These are phyloP conservation scores for Trissolcus brochymenae DNA, from an alignment of 2,888 invertebrate species.

Conservation along the genomic window DNA sequence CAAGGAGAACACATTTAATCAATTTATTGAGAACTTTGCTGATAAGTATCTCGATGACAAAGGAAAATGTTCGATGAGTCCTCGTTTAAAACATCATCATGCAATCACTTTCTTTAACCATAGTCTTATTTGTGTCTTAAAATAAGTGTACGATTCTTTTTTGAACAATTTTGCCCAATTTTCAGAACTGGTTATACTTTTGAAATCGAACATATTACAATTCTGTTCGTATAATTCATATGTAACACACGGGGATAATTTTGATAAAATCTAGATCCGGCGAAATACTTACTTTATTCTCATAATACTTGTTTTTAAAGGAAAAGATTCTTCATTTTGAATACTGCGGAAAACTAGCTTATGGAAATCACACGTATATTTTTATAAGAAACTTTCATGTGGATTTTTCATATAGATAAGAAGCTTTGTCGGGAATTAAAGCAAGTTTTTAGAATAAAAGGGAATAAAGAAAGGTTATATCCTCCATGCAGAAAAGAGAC, in stretches of 20 bases:
- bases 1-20: constrained; percentile 14
- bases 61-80: constrained; percentile 9
- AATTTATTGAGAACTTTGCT: constrained; percentile 20
- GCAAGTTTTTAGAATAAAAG: constrained; percentile 4
- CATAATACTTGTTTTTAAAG: constrained; percentile 15
- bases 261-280: background rate
- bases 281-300: constrained; percentile 8
- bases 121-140: no score
- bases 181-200: no score
- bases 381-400: constrained; percentile 29
- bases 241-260: background rate
- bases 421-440: constrained; percentile 17
- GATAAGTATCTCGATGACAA: constrained; percentile 14
- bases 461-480: background rate
- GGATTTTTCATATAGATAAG: constrained; percentile 21
- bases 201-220: background rate
- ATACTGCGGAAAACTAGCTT: constrained; percentile 7
- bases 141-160: background rate
- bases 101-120: background rate
- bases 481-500: background rate
- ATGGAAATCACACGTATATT: constrained; percentile 22
- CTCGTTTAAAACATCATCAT: constrained; percentile 3
- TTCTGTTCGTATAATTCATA: background rate
- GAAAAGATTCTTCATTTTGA: constrained; percentile 4
- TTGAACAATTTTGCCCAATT: no score